Conservation (phyloP, 2,888 invertebrate genomes). For the Polia nebulosa region DNA sequence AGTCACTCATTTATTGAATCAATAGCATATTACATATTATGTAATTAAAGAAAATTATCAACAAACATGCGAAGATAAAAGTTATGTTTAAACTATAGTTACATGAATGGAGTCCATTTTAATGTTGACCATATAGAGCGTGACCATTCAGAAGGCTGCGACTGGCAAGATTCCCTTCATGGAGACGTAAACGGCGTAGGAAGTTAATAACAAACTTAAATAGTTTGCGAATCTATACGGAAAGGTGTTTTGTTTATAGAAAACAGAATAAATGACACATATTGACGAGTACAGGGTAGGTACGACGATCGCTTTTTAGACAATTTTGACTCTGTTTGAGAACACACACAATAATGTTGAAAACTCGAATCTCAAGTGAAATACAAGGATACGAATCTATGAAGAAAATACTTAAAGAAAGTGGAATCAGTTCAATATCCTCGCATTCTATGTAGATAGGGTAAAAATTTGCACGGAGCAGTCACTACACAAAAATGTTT, state of each 20-base stretch:
- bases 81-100: constrained; percentile 21
- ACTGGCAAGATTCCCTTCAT: constrained; percentile 70
- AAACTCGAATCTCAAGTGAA: background rate
- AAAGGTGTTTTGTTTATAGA: constrained; percentile 12
- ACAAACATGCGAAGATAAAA: constrained; percentile 3
- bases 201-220: constrained; percentile 34
- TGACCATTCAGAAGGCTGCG: constrained; percentile 72
- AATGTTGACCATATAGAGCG: constrained; percentile 70
- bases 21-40: constrained; percentile 13
- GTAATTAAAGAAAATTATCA: background rate
- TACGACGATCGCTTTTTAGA: background rate
- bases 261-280: background rate
- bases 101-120: constrained; percentile 49
- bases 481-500: constrained; percentile 3
- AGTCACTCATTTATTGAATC: background rate
- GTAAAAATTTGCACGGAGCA: background rate
- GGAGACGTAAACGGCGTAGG: constrained; percentile 63
- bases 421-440: background rate
- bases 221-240: constrained; percentile 13
- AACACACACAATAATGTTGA: background rate
- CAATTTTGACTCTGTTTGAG: background rate
- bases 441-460: background rate
- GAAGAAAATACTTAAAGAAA: background rate
- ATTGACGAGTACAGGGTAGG: background rate
- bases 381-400: too few species aligned